These are phyloP conservation scores for Agonopterix heracliana DNA, from an alignment of 2,888 invertebrate genomes.

Conservation along the genomic window DNA sequence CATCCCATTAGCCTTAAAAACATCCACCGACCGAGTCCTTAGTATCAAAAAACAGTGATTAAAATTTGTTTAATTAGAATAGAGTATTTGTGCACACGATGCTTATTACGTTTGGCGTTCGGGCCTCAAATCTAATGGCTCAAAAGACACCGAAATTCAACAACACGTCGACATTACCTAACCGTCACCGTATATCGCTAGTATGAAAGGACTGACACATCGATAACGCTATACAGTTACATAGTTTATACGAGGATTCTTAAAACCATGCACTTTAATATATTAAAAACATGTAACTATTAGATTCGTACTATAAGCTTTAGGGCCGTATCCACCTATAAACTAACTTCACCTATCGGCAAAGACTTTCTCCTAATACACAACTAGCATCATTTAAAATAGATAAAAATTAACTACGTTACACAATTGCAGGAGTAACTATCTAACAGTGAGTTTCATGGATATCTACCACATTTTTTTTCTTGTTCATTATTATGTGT, in stretches of 20 bases:
- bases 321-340: conserved; percentile 50
- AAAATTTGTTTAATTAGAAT: conserved; percentile 38
- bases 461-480: conserved; percentile 35
- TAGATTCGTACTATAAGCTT: conserved; percentile 64
- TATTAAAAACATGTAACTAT: conserved; percentile 48
- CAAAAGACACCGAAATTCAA: conserved; percentile 28
- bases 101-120: conserved; percentile 27
- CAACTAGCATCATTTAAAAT: conserved; percentile 71
- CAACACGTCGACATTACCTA: conserved; percentile 19
- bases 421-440: conserved; percentile 57
- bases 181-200: conserved; percentile 27
- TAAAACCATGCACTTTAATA: conserved; percentile 43
- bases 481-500: conserved; percentile 27
- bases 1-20: conserved; percentile 32
- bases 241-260: conserved; percentile 57
- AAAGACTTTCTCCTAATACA: conserved; percentile 40
- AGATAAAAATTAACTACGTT: conserved; percentile 56
- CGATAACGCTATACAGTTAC: conserved; percentile 53
- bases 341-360: conserved; percentile 46
- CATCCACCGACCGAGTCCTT: conserved; percentile 33
- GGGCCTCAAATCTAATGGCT: conserved; percentile 16
- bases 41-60: conserved; percentile 62
- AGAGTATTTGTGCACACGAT: conserved; percentile 67
- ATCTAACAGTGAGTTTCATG: conserved; percentile 49
- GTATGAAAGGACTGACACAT: conserved; percentile 45